A percentile compares a stretch with the other conserved stretches of the same genome.
Evolutionary conservation across 1,140 invertebrate genomes (phyloP).

Genomic region (Triops cancriformis): DNA sequence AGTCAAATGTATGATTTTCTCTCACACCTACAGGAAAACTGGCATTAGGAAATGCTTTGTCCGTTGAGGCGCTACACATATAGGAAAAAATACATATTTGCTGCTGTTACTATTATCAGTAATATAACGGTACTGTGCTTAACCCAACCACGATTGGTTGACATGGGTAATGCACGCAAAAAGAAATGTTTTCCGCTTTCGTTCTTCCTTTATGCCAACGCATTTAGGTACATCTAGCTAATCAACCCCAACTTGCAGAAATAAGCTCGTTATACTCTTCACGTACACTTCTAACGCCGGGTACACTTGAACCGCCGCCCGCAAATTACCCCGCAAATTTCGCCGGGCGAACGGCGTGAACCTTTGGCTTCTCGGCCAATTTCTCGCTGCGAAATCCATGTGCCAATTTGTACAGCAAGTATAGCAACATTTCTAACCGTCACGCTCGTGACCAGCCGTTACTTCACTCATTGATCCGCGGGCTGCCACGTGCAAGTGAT

Average conservation of each 20-base stretch:
- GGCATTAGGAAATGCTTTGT: too few species aligned
- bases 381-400: neutral
- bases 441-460: neutral
- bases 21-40: neutral
- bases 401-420: neutral
- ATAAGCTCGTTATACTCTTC: neutral
- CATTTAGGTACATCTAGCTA: neutral
- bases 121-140: too few species aligned
- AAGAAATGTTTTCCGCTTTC: too few species aligned
- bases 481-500: constrained; percentile 3
- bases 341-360: neutral
- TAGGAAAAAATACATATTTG: too few species aligned
- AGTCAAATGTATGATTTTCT: neutral
- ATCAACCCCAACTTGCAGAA: neutral
- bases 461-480: neutral
- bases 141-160: too few species aligned
- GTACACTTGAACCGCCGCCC: neutral
- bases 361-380: neutral
- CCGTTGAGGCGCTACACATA: too few species aligned
- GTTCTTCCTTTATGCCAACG: neutral
- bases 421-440: too few species aligned
- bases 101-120: too few species aligned
- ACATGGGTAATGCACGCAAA: too few species aligned
- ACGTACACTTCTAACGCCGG: neutral
- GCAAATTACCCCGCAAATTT: neutral